Evolutionary conservation across 2,113 vertebrate species (phyloP).

Genomic region (Colistium nudipinnis): DNA sequence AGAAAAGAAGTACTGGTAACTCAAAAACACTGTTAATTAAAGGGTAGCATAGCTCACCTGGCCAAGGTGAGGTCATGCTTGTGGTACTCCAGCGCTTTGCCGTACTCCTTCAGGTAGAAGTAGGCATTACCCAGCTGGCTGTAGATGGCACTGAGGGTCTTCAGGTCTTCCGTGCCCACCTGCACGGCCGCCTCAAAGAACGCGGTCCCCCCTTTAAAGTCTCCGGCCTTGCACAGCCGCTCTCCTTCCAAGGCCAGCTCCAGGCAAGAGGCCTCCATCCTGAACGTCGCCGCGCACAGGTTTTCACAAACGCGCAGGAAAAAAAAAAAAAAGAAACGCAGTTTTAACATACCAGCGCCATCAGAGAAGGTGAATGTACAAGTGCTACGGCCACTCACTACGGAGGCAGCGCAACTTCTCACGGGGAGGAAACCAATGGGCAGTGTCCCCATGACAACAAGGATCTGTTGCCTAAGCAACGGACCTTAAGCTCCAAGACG

Average conservation of each 20-base stretch:
- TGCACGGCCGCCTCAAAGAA: conserved; percentile 97
- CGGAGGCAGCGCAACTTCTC: conserved; percentile 28
- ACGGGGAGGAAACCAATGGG: conserved; percentile 13
- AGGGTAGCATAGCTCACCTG: conserved; percentile 80
- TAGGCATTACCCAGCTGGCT: conserved; percentile 98
- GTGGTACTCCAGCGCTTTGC: conserved; percentile 94
- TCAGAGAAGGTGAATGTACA: background rate
- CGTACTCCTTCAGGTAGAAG: conserved; percentile 96
- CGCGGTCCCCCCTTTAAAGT: conserved; percentile 92
- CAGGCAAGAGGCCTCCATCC: conserved; percentile 97
- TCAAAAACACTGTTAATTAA: background rate
- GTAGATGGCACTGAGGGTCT: conserved; percentile 98
- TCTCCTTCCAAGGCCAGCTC: conserved; percentile 96
- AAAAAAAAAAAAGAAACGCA: background rate
- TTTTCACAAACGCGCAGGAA: conserved; percentile 3
- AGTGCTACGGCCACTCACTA: background rate
- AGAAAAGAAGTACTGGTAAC: too few species aligned
- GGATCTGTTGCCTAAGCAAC: conserved; percentile 63
- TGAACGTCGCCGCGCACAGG: conserved; percentile 55
- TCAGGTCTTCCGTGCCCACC: conserved; percentile 95
- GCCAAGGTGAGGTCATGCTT: conserved; percentile 94
- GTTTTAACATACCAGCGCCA: background rate
- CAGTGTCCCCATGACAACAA: conserved; percentile 65
- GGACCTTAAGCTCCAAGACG: conserved; percentile 29
- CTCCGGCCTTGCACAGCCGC: conserved; percentile 92